Conservation (phyloP, 2,888 invertebrate species). For the Hemaris fuciformis region DNA sequence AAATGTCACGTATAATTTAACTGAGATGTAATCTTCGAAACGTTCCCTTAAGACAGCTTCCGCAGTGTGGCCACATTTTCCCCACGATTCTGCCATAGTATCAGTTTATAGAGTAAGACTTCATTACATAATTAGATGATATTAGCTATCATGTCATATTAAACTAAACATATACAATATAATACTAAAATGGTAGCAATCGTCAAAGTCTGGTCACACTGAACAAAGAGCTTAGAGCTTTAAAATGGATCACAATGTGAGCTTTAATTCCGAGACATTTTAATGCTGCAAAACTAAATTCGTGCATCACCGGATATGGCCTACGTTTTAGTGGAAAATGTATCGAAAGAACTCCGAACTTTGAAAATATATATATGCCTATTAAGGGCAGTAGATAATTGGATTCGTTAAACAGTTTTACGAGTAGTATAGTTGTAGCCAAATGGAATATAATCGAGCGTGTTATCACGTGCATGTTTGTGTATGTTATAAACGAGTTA, state of each 20-base stretch:
- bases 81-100: conserved; percentile 1
- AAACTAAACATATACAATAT: conserved; percentile 16
- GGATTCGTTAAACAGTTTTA: conserved; percentile 70
- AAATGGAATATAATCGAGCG: conserved; percentile 44
- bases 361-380: conserved; percentile 50
- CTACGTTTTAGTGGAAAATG: conserved; percentile 68
- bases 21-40: conserved; percentile 34
- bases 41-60: conserved; percentile 33
- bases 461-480: conserved; percentile 69
- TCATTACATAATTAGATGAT: conserved; percentile 6
- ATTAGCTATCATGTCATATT: conserved; percentile 10
- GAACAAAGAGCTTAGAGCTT: conserved; percentile 57
- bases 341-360: conserved; percentile 37
- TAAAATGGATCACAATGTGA: conserved; percentile 56
- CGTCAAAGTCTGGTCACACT: conserved; percentile 33
- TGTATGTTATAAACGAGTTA: conserved; percentile 75
- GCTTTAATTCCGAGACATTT: conserved; percentile 53
- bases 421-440: conserved; percentile 74
- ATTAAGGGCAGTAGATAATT: conserved; percentile 63
- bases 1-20: conserved; percentile 58
- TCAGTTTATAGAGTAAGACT: conserved; percentile 4
- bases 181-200: conserved; percentile 15
- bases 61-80: conserved; percentile 37
- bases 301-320: conserved; percentile 43
- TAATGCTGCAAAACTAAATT: conserved; percentile 14